These are phyloP conservation scores for Carassius auratus DNA, from an alignment of 2,113 vertebrate genomes.

Conservation along the genomic window DNA sequence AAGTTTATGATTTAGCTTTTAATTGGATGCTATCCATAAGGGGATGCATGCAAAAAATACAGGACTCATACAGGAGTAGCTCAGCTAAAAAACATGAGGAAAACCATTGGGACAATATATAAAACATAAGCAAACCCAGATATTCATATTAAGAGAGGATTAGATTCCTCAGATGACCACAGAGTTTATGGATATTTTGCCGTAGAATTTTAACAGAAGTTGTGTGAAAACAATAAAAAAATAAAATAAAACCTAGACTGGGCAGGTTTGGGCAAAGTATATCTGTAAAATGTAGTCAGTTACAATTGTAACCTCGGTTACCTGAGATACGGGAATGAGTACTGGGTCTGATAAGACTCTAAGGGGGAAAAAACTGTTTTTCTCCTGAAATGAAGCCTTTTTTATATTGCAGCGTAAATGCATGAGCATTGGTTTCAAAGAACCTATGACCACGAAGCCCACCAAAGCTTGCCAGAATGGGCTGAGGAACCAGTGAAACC, in stretches of 20 bases:
- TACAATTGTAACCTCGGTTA: too few relatives aligned
- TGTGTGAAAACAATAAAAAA: not conserved
- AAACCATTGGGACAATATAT: not conserved
- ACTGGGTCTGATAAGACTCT: too few relatives aligned
- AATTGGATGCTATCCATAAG: not conserved
- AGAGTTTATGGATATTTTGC: not conserved
- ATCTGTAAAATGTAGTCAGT: too few relatives aligned
- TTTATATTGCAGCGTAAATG: too few relatives aligned
- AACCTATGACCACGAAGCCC: too few relatives aligned
- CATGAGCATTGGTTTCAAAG: too few relatives aligned
- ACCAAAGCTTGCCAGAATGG: too few relatives aligned
- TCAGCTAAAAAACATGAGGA: not conserved
- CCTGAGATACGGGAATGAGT: too few relatives aligned
- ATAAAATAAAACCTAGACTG: not conserved
- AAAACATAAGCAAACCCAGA: not conserved
- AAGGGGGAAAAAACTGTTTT: too few relatives aligned
- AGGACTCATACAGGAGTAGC: not conserved
- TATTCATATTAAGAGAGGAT: not conserved
- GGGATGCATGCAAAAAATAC: not conserved
- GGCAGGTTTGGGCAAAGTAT: not conserved
- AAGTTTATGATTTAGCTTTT: not conserved
- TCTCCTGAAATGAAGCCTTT: too few relatives aligned
- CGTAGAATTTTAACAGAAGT: not conserved
- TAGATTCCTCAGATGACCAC: not conserved
- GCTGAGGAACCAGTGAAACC: too few relatives aligned